phyloP scores from a whole-genome alignment of 1,140 invertebrate species.

The Hesperophylax magnus region DNA sequence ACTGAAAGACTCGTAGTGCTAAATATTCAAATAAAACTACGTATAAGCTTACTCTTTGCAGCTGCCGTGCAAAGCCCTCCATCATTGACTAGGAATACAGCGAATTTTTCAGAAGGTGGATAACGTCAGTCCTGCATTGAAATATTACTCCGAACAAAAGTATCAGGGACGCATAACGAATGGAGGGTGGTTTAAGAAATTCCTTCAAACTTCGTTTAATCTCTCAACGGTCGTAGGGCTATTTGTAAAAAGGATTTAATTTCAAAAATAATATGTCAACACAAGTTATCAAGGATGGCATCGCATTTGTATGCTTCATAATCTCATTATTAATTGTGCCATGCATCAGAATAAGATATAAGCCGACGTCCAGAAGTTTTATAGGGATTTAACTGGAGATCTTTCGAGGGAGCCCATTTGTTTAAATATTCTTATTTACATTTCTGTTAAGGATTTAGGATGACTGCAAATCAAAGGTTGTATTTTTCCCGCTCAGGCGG shows the following conservation, averaged over 20 bases:
- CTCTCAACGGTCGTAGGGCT: neutral
- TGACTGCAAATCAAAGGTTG: too few species aligned
- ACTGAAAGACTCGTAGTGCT: too few species aligned
- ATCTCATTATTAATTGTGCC: slow-evolving; percentile 50
- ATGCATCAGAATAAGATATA: slow-evolving; percentile 53
- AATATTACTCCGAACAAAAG: slow-evolving; percentile 23
- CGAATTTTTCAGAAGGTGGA: neutral
- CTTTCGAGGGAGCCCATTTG: slow-evolving; percentile 16
- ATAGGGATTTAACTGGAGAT: slow-evolving; percentile 18
- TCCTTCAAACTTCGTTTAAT: slow-evolving; percentile 2
- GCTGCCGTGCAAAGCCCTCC: too few species aligned
- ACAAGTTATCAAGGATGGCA: slow-evolving; percentile 38
- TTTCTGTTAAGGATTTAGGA: neutral
- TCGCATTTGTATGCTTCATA: slow-evolving; percentile 46
- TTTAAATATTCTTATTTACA: slow-evolving; percentile 8
- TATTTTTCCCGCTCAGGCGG: too few species aligned
- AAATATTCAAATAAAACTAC: too few species aligned
- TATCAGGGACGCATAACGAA: neutral
- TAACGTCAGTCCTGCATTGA: slow-evolving; percentile 14
- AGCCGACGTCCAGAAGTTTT: slow-evolving; percentile 46
- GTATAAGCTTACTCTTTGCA: too few species aligned
- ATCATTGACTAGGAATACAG: too few species aligned
- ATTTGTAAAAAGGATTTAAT: slow-evolving; percentile 53
- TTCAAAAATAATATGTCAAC: slow-evolving; percentile 53
- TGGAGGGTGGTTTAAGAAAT: slow-evolving; percentile 13